These are phyloP conservation scores for Calcarius ornatus DNA, from an alignment of 2,113 vertebrate genomes.

Conservation along the genomic window DNA sequence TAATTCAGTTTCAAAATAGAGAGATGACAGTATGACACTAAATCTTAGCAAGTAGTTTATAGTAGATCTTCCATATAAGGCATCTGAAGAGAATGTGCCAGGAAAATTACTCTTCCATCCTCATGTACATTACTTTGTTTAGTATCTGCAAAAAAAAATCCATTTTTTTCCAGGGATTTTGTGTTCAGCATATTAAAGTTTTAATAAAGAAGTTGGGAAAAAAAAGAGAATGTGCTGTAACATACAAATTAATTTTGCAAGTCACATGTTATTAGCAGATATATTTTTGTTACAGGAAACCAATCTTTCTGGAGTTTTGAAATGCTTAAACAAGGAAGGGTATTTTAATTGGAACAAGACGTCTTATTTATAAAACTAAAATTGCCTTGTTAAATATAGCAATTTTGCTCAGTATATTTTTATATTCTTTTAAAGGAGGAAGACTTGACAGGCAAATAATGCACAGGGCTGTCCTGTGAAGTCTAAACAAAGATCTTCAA, in stretches of 20 bases:
- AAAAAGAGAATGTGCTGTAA: background rate
- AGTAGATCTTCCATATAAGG: background rate
- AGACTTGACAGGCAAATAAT: background rate
- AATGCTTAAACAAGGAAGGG: background rate
- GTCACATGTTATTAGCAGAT: background rate
- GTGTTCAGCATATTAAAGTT: background rate
- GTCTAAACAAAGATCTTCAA: background rate
- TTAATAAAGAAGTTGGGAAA: background rate
- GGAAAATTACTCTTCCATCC: background rate
- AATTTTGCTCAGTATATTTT: background rate
- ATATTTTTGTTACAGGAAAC: background rate
- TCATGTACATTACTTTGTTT: background rate
- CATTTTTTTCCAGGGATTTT: background rate
- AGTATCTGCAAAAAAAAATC: background rate
- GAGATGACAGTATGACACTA: background rate
- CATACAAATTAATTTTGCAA: background rate
- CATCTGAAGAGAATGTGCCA: background rate
- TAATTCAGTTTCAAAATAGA: background rate
- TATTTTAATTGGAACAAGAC: background rate
- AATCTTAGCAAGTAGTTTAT: background rate
- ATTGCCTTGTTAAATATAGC: background rate
- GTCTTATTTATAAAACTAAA: background rate
- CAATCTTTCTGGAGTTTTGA: background rate
- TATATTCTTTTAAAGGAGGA: background rate
- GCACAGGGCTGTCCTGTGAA: background rate